Evolutionary conservation across 2,113 vertebrate species (phyloP), one percentile per base, ranked within the genome.

Genomic region (Triplophysa rosa): DNA sequence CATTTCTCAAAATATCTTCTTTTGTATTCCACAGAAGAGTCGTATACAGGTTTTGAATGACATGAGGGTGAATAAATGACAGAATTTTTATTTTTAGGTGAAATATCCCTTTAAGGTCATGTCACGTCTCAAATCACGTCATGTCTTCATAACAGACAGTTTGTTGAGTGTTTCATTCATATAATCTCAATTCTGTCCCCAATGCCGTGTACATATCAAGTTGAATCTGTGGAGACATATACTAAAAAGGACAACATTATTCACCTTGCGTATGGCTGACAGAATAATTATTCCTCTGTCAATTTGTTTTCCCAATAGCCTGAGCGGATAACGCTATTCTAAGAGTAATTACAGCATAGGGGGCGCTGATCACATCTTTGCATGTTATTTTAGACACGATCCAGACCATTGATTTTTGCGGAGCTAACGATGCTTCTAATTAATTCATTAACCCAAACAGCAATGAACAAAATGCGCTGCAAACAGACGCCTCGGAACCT

Each of bases 361-460:
- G 79, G 71, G 52, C 56, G 77, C 78, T 79, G 81, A 75, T 75
- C 61, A 69, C 64, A 75, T 83, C 37, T 68, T 79, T 74, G 70
- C 70, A 52, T 64, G 64, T 79, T 66, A 83, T 75, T 81, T 79
- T 66, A 68, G 58, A 79, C 70, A 83, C 1, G 77, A 75, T 76
- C 17, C 64, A 79, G 77, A 83, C 78, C 81, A 79, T 79, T 83
- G 77, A 83, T 65, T 73, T 66, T 68, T 61, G 70, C 56, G 23
- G 45, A 68, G 65, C 71, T 83, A 83, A 83, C 67, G 77, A 83
- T 79, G 59, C 77, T 61, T 67, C 78, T 83, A 79, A 79, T 76
- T 83, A 69, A 79, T 79, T 79, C 64, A 83, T 79, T 83, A 83
- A 59, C 47, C 33, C 29, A 61, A 75, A 76, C 63, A 67, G 54